Evolutionary conservation across 2,113 vertebrate species (phyloP), one percentile per base, ranked within the genome.

Genomic region (Ictidomys tridecemlineatus): DNA sequence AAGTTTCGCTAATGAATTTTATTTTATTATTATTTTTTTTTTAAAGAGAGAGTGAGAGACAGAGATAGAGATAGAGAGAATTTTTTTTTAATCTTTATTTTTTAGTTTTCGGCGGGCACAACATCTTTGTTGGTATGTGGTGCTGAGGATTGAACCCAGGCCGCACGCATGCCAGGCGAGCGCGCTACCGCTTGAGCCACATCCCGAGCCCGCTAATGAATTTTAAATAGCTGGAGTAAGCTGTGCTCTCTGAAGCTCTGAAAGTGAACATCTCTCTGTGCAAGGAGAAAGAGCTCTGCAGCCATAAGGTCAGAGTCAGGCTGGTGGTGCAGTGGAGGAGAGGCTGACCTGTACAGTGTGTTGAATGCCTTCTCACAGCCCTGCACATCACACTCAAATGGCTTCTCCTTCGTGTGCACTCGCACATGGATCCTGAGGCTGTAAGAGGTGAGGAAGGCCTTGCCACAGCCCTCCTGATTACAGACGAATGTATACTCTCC

Each of bases 381-480:
- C 97, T 99, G 99, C 93, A 99, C 99, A 1, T 99, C 99, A 32
- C 99, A 99, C 97, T 99, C 99, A 45, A 99, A 99, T 0, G 99
- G 99, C 97, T 99, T 99, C 97, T 99, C 99, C 98, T 99, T 99
- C 32, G 99, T 99, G 99, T 99, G 99, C 96, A 99, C 99, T 6
- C 99, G 99, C 34, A 99, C 99, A 0, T 99, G 99, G 98, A 99
- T 99, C 98, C 99, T 99, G 98, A 99, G 99, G 98, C 99, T 99
- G 98, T 99, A 99, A 16, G 99, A 99, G 67, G 99, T 99, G 96
- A 99, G 99, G 97, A 99, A 99, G 98, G 99, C 99, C 97, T 99
- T 99, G 96, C 99, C 99, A 48, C 99, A 99, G 97, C 99, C 99
- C 97, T 99, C 99, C 72, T 99, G 99, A 96, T 99, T 99, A 97